Conservation (phyloP, 2,113 vertebrate genomes). For the Pluvianellus socialis region DNA sequence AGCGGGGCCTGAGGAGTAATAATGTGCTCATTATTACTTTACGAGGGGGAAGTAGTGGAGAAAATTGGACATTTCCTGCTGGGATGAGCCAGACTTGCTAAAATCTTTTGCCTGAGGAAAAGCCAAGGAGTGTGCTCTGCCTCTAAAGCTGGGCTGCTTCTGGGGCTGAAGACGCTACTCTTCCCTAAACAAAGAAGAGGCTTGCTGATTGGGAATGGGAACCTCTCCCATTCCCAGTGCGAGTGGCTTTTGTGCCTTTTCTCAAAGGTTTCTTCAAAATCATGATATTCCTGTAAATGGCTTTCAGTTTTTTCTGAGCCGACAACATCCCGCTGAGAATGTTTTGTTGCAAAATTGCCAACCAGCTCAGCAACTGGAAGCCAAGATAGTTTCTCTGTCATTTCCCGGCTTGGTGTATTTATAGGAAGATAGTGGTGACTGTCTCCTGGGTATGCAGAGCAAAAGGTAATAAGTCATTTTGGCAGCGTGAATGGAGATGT, state of each 20-base stretch:
- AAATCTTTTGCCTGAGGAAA: neutral
- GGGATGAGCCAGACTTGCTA: neutral
- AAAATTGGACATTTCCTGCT: neutral
- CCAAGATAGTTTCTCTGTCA: neutral
- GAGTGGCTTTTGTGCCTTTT: neutral
- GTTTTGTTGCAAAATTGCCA: neutral
- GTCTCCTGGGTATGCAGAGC: neutral
- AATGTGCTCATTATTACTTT: neutral
- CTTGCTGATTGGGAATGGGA: neutral
- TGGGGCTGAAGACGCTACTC: neutral
- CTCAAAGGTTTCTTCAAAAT: neutral
- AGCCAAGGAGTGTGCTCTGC: neutral
- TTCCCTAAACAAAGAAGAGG: neutral
- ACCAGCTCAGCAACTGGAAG: neutral
- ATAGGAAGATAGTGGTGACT: neutral
- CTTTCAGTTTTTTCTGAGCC: neutral
- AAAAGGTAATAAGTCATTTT: neutral
- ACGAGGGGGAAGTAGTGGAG: neutral
- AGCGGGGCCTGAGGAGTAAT: too few species aligned
- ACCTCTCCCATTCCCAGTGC: fast-evolving
- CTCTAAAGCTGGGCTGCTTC: neutral
- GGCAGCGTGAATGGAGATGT: neutral
- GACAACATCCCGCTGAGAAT: neutral
- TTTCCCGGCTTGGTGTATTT: neutral
- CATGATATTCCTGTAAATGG: neutral